Evolutionary conservation across 2,888 invertebrate genomes (phyloP).

Genomic region (Chymomyza amoena): DNA sequence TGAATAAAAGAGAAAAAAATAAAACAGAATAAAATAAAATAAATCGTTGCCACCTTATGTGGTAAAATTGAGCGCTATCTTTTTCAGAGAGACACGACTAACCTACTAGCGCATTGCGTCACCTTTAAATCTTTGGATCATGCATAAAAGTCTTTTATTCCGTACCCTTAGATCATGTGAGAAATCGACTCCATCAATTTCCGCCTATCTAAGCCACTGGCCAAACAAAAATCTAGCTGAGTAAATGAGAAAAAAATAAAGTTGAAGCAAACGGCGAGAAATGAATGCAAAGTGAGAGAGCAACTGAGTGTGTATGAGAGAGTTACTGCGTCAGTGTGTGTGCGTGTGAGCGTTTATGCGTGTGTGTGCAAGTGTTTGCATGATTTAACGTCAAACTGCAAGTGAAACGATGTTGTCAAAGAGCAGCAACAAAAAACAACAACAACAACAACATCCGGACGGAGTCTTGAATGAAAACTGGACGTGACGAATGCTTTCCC

Average conservation of each 20-base stretch:
- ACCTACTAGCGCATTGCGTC: too few species aligned
- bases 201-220: not conserved
- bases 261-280: constrained; percentile 22
- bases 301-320: not conserved
- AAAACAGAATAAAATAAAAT: too few species aligned
- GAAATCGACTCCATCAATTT: too few species aligned
- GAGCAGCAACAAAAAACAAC: constrained; percentile 4
- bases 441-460: not conserved
- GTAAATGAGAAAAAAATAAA: constrained; percentile 1
- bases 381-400: constrained; percentile 47
- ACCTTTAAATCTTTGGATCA: too few species aligned
- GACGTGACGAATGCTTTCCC: constrained; percentile 17
- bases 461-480: not conserved
- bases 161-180: too few species aligned
- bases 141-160: too few species aligned
- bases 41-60: too few species aligned
- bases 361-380: constrained; percentile 15
- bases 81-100: too few species aligned
- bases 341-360: not conserved
- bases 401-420: constrained; percentile 45
- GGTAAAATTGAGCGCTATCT: too few species aligned
- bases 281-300: constrained; percentile 1
- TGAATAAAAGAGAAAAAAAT: too few species aligned
- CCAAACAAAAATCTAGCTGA: not conserved
- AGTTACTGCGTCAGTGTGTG: not conserved